Evolutionary conservation across 2,797 vertebrate species (phyloP).

Genomic region (Eulemur mongoz): DNA sequence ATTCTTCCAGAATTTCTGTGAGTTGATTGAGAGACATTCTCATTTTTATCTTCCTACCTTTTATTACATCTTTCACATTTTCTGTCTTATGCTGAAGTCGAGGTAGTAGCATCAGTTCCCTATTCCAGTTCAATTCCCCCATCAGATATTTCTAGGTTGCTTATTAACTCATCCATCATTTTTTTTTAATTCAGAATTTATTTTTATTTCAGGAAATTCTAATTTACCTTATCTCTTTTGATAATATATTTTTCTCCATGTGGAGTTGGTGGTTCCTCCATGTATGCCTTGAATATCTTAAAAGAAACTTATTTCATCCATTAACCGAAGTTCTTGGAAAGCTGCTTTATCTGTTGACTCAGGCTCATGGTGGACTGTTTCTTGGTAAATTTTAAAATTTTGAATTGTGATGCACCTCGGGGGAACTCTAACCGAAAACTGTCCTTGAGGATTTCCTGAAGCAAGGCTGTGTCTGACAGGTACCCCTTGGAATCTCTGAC

Average conservation of each 20-base stretch:
- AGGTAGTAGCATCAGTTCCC: not conserved
- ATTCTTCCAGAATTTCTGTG: not conserved
- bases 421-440: not conserved
- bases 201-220: conserved; percentile 31
- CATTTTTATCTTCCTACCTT: not conserved
- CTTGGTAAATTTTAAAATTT: not conserved
- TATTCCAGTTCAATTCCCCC: not conserved
- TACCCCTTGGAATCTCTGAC: not conserved
- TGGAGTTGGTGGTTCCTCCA: not conserved
- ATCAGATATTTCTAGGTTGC: not conserved
- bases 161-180: not conserved
- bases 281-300: not conserved
- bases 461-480: not conserved
- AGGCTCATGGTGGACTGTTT: not conserved
- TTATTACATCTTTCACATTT: not conserved
- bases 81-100: not conserved
- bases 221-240: not conserved
- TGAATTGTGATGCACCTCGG: not conserved
- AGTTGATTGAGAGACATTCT: not conserved
- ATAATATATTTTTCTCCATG: not conserved
- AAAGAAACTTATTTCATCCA: not conserved
- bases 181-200: not conserved
- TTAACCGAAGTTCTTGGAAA: not conserved
- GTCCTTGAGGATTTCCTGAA: not conserved
- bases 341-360: not conserved